Base-by-base conservation (phyloP, 2,113 vertebrate genomes). In the Micronycteris hirsuta region DNA sequence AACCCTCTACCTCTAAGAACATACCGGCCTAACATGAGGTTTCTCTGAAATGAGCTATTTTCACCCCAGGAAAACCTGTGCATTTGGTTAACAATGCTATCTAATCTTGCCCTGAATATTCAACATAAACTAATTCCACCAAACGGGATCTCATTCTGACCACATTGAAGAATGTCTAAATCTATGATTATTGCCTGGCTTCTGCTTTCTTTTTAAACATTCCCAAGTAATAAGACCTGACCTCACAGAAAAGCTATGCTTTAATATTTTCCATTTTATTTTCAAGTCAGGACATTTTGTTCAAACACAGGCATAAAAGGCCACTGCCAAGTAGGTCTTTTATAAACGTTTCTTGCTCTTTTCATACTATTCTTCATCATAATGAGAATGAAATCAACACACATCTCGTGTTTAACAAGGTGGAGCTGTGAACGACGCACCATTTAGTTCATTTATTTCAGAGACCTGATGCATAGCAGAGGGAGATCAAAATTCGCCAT, bases 1-100 rank as follows among this genome's bases (percentile, higher is more conserved):
- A 58, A 17, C 47, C 89, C 43, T 91, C 86, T 80, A 98, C 95
- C 96, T 96, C 88, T 89, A 54, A 73, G 96, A 98, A 97, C 96
- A 97, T 97, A 96, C 94, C 96, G 91, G 71, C 68, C 83, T 96
- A 97, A 95, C 97, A 97, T 96, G 96, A 95, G 97, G 95, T 95
- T 97, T 97, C 91, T 95, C 95, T 91, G 91, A 97, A 97, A 97
- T 76, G 82, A 98, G 97, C 63, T 96, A 93, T 97, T 97, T 97
- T 96, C 97, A 97, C 96, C 70, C 61, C 94, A 91, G 93, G 86
- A 94, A 98, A 94, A 96, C 95, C 97, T 98, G 97, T 94, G 96
- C 94, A 97, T 96, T 97, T 96, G 92, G 95, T 97, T 96, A 96
- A 91, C 94, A 88, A 36, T 65, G 81, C 96, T 93, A 93, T 93